Percentiles rank a stretch among this genome's conserved stretches.
Conservation (phyloP, 2,888 invertebrate genomes). For the Danaus chrysippus region DNA sequence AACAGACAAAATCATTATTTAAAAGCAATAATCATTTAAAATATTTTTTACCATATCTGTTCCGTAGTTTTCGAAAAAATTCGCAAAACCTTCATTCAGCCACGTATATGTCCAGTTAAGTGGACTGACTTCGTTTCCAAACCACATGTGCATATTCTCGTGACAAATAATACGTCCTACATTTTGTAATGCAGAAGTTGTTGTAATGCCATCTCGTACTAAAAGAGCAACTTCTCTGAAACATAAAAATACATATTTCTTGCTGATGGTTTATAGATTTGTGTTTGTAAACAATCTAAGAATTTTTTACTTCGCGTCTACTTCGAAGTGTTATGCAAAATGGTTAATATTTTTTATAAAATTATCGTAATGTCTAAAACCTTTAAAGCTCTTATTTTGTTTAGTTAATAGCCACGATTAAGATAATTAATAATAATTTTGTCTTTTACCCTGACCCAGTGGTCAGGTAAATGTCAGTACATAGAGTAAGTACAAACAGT, state of each 20-base stretch:
- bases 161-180: constrained; percentile 78
- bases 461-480: no score
- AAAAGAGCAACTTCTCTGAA: constrained; percentile 68
- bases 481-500: no score
- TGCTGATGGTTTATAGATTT: no score
- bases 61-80: constrained; percentile 82
- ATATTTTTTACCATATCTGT: constrained; percentile 67
- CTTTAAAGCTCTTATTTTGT: no score
- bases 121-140: constrained; percentile 85
- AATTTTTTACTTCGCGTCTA: no score
- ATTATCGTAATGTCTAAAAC: no score
- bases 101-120: constrained; percentile 85
- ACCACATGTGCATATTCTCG: constrained; percentile 87
- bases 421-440: no score
- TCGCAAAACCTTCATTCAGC: constrained; percentile 85
- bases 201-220: constrained; percentile 61
- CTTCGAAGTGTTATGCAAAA: no score
- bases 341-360: no score
- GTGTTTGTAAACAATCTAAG: no score
- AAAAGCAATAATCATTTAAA: not conserved
- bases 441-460: no score
- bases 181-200: constrained; percentile 58
- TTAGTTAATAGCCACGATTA: no score
- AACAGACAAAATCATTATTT: not conserved
- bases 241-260: not conserved